A percentile compares a stretch with the other conserved stretches of the same genome.
These are phyloP conservation scores for Tangara arthus DNA, from an alignment of 2,797 vertebrate species.

Conservation along the genomic window DNA sequence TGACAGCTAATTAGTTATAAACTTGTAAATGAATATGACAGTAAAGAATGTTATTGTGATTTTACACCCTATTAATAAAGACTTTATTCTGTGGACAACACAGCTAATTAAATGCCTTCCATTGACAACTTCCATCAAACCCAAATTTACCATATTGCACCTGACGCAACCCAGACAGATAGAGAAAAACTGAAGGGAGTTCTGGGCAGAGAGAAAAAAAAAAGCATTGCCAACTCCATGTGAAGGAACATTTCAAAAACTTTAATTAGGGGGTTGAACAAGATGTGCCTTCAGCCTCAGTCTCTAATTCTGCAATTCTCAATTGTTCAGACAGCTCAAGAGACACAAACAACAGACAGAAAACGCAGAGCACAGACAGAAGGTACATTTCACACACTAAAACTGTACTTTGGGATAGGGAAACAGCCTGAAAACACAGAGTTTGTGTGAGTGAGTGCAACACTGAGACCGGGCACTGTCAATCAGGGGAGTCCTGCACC, in stretches of 20 bases:
- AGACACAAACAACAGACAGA: neutral
- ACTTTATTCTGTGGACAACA: neutral
- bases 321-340: neutral
- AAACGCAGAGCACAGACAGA: neutral
- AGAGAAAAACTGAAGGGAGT: neutral
- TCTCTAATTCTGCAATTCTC: neutral
- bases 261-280: neutral
- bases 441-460: neutral
- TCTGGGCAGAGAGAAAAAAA: neutral
- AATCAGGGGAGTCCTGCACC: neutral
- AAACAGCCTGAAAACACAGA: neutral
- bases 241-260: neutral
- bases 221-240: rapidly evolving
- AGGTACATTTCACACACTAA: neutral
- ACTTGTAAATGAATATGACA: neutral
- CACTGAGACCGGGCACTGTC: rapidly evolving
- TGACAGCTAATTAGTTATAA: slow-evolving; percentile 9
- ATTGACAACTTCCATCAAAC: neutral
- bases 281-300: neutral
- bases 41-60: neutral
- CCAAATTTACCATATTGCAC: neutral
- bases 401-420: rapidly evolving
- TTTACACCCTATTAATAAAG: neutral
- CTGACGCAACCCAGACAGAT: neutral
- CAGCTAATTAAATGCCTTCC: neutral